A percentile compares a stretch with the other conserved stretches of the same genome.
phyloP scores from a whole-genome alignment of 2,888 invertebrate genomes.

The Nemotelus pantherinus region DNA sequence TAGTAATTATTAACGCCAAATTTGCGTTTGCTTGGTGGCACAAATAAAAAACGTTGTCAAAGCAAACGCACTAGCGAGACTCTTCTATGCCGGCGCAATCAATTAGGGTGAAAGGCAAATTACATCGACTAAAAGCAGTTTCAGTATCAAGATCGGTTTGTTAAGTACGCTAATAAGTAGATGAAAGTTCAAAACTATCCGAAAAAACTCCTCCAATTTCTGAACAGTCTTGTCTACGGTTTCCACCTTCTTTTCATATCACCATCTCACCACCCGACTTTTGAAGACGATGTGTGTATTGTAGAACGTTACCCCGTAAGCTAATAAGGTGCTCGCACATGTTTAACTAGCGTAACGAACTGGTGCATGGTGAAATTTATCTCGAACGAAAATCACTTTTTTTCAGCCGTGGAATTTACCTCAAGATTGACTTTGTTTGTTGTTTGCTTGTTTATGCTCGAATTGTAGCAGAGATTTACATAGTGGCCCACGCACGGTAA shows the following conservation, averaged over 20 bases:
- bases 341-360: constrained; percentile 43
- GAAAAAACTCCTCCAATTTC: constrained; percentile 1
- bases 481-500: constrained; percentile 31
- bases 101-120: constrained; percentile 27
- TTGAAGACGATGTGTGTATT: not conserved
- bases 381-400: not conserved
- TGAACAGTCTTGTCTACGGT: too few species aligned
- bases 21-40: too few species aligned
- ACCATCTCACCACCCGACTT: not conserved
- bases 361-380: constrained; percentile 37
- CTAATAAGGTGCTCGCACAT: constrained; percentile 43
- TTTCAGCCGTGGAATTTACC: not conserved
- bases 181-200: constrained; percentile 1
- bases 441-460: not conserved
- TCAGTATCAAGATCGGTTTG: constrained; percentile 34
- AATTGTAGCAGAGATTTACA: constrained; percentile 1
- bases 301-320: not conserved
- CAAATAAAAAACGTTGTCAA: too few species aligned
- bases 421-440: too few species aligned
- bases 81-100: constrained; percentile 25
- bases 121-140: constrained; percentile 31
- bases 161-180: constrained; percentile 43
- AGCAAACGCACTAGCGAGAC: too few species aligned
- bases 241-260: too few species aligned
- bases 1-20: too few species aligned